A percentile compares a stretch with the other conserved stretches of the same genome.
These are phyloP conservation scores for Synanthedon andrenaeformis DNA, from an alignment of 2,888 invertebrate species.

Conservation along the genomic window DNA sequence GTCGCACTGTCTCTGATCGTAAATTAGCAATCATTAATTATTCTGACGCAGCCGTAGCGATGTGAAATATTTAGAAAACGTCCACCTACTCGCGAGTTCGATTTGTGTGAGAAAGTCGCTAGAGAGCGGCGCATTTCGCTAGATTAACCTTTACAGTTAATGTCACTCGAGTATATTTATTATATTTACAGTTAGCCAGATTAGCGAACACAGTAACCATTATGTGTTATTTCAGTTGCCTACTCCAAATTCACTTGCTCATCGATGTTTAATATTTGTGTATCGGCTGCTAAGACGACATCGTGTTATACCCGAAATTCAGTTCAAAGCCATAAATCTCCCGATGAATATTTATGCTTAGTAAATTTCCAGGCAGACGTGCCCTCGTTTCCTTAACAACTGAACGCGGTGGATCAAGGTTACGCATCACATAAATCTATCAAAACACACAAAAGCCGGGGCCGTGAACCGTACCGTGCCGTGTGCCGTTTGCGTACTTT, in stretches of 20 bases:
- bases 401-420: constrained; percentile 20
- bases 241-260: not conserved
- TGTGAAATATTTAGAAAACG: constrained; percentile 40
- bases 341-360: not conserved
- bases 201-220: not conserved
- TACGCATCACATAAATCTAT: constrained; percentile 31
- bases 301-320: not conserved
- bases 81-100: constrained; percentile 27
- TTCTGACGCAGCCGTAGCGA: constrained; percentile 21
- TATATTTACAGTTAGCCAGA: not conserved
- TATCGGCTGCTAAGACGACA: not conserved
- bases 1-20: constrained; percentile 10
- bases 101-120: constrained; percentile 29
- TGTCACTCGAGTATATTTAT: not conserved
- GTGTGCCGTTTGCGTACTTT: constrained; percentile 16
- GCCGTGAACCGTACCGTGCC: constrained; percentile 33
- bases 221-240: not conserved
- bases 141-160: not conserved
- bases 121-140: not conserved
- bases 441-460: constrained; percentile 25
- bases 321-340: not conserved
- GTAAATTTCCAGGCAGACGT: constrained; percentile 4
- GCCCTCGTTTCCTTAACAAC: constrained; percentile 20
- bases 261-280: not conserved
- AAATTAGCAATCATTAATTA: constrained; percentile 44